Evolutionary conservation across 1,140 invertebrate species (phyloP).

Genomic region (Musca domestica): DNA sequence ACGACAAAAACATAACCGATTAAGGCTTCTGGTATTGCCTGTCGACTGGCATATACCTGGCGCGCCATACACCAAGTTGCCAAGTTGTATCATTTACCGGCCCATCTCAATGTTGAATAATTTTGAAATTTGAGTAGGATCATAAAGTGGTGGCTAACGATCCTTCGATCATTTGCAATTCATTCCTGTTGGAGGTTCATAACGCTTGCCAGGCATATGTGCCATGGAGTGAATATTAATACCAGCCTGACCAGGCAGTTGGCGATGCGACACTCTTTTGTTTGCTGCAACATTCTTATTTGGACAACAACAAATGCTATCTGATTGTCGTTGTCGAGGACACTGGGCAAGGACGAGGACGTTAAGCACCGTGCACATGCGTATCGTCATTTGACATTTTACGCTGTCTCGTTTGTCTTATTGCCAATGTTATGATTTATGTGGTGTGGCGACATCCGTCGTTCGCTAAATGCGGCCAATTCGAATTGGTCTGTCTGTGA

Average conservation of each 20-base stretch:
- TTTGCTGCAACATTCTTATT: too few relatives aligned
- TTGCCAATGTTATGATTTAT: slow-evolving; percentile 38
- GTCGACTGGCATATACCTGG: not conserved
- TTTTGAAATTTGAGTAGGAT: slow-evolving; percentile 16
- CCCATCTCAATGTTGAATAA: not conserved
- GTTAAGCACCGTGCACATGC: not conserved
- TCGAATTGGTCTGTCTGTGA: slow-evolving; percentile 3
- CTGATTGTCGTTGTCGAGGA: too few relatives aligned
- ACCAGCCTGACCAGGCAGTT: too few relatives aligned
- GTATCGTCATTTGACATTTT: slow-evolving; percentile 14
- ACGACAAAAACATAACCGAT: slow-evolving; percentile 9
- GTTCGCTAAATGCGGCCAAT: not conserved
- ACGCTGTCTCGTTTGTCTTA: slow-evolving; percentile 21
- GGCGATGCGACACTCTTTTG: too few relatives aligned
- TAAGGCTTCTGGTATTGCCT: slow-evolving; percentile 19
- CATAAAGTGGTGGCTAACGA: not conserved
- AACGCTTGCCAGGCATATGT: not conserved
- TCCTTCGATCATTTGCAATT: not conserved
- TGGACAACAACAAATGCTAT: too few relatives aligned
- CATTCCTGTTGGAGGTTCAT: not conserved
- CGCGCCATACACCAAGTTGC: not conserved
- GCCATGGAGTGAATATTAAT: too few relatives aligned
- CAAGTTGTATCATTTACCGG: too few relatives aligned
- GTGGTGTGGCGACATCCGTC: slow-evolving; percentile 23
- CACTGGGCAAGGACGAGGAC: too few relatives aligned